Evolutionary conservation across 2,888 invertebrate species (phyloP).

Genomic region (Ditylenchus weischeri): DNA sequence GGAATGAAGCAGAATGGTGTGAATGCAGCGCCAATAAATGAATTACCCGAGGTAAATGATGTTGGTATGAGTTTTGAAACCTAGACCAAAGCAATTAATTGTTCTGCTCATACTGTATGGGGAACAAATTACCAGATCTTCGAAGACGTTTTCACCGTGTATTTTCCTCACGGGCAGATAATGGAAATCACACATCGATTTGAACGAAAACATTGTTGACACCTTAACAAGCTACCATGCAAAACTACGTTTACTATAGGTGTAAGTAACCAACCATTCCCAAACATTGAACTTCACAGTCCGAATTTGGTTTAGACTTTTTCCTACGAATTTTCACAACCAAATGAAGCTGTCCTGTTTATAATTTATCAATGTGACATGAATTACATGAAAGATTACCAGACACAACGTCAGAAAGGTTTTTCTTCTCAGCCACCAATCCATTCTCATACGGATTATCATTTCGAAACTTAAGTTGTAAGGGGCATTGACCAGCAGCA

Average conservation of each 20-base stretch:
- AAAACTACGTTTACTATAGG: not conserved
- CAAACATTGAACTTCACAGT: constrained; percentile 31
- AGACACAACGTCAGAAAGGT: constrained; percentile 27
- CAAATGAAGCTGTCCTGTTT: constrained; percentile 31
- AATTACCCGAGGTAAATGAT: too few species aligned
- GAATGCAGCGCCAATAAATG: too few species aligned
- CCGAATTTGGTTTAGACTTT: constrained; percentile 27
- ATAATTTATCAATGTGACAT: too few species aligned
- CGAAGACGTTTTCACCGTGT: constrained; percentile 18
- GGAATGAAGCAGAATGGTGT: constrained; percentile 59
- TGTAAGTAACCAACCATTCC: constrained; percentile 35
- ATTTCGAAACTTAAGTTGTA: constrained; percentile 49
- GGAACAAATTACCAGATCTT: constrained; percentile 34
- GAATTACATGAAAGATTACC: constrained; percentile 23
- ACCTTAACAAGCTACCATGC: constrained; percentile 35
- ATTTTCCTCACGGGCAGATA: constrained; percentile 71
- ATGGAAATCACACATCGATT: constrained; percentile 79
- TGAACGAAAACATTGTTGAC: constrained; percentile 48
- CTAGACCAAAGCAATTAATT: not conserved
- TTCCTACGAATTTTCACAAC: constrained; percentile 43
- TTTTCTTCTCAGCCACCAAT: constrained; percentile 58
- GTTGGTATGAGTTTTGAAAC: too few species aligned
- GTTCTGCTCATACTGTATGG: not conserved
- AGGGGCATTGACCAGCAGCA: constrained; percentile 34
- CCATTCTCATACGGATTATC: constrained; percentile 49